Conservation (phyloP, 2,113 vertebrate species). For the Malurus cyaneus region DNA sequence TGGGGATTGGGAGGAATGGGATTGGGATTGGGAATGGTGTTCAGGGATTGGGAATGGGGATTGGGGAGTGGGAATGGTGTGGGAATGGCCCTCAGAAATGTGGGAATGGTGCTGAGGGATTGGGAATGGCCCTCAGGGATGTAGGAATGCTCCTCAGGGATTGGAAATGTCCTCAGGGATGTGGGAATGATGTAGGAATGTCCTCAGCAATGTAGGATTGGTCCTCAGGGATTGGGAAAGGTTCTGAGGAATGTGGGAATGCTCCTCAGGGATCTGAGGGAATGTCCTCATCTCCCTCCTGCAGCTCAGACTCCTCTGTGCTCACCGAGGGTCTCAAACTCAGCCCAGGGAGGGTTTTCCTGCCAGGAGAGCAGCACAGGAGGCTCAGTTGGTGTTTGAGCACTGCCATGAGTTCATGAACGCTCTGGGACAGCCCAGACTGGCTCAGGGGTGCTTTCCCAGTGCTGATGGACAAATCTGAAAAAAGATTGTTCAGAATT, state of each 20-base stretch:
- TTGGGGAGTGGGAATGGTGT: too few species aligned
- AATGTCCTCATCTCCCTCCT: background rate
- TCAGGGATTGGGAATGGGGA: too few species aligned
- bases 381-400: slow-evolving; percentile 3
- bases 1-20: too few species aligned
- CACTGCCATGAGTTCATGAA: slow-evolving; percentile 29
- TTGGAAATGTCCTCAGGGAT: background rate
- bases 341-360: background rate
- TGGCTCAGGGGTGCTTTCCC: slow-evolving; percentile 25
- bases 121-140: too few species aligned
- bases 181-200: background rate
- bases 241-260: background rate
- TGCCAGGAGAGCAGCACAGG: background rate
- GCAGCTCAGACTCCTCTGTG: rapidly evolving
- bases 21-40: too few species aligned
- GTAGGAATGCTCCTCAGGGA: too few species aligned
- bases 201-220: background rate
- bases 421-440: background rate
- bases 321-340: background rate
- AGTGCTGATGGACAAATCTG: slow-evolving; percentile 47
- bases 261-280: background rate
- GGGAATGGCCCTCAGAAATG: too few species aligned
- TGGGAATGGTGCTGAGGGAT: too few species aligned
- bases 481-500: background rate
- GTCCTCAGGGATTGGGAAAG: too few species aligned